Base-by-base conservation (phyloP, 2,797 vertebrate species). In the Channa striata region DNA sequence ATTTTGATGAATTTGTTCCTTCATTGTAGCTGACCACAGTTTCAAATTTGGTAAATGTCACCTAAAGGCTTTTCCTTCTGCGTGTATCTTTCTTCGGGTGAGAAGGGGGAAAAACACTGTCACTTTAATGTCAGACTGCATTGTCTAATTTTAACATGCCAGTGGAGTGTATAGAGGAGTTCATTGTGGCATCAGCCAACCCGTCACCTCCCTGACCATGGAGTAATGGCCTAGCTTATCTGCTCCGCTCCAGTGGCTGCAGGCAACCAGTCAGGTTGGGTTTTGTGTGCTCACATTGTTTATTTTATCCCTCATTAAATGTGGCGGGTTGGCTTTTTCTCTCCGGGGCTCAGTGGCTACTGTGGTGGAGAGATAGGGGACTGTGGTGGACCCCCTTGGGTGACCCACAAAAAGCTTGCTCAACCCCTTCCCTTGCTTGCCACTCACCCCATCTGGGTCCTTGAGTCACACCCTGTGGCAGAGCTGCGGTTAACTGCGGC, bases 261-360 rank as follows among this genome's bases (percentile, higher is more conserved):
- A 89, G 85, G 90, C 86, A 92, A 86, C 86, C 84, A 87, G 86
- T 80, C 84, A 64, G 86, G 76, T 82, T 86, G 81, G 87, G 84
- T 91, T 87, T 80, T 89, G 80, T 93, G 88, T 85, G 87, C 76
- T 87, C 61, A 73, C 83, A 78, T 90, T 91, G 91, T 92, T 92
- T 92, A 92, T 91, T 91, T 90, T 91, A 91, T 47, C 84, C 80
- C 79, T 82, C 81, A 89, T 92, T 92, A 93, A 92, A 86, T 91
- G 92, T 77, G 91, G 92, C 87, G 80, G 76, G 83, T 83, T 87
- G 87, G 87, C 85, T 90, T 87, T 87, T 73, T 82, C 87, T 90
- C 90, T 88, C 84, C 71, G 52, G 91, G 88, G 83, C 85, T 91
- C 73, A 30, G 89, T 72, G 91, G 91, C 87, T 91, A 77, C 82